Base-by-base conservation (phyloP, 2,888 invertebrate genomes). In the Colletes collaris region DNA sequence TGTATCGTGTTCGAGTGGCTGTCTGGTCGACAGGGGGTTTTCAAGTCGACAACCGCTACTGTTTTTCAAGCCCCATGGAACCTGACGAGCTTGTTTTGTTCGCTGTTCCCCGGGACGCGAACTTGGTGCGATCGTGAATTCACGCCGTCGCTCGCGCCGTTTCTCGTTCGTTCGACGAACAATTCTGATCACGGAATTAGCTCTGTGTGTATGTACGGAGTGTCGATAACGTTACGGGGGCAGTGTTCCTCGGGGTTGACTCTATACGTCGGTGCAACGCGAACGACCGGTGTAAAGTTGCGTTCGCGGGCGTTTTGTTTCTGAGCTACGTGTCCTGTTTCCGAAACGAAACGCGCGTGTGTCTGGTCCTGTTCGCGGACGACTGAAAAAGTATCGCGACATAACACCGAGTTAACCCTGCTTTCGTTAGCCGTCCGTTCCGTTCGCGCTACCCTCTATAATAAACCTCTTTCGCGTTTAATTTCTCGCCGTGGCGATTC, bases 171-270 rank as follows among this genome's bases (percentile, higher is more conserved):
- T 16, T 2, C 40, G 52, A 11, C 16, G 16, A 44, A 65, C 19
- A 65, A 65, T 65, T 65, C 65, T 65, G 65, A 27, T 55, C 65
- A 65, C 65, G 53, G 50, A 13, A 65, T 65, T 52, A 55, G 44
- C 60, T 70, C 8, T 53, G 16, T 55, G 53, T 16, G 37, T 19
- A 55, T 53, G 65, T 52, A 7, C 53, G 13, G 64, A 13, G 53
- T 53, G 53, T 55, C 53, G 65, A 55, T 55, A 65, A 65, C 65
- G 65, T 13, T n/a, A 7, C 40, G 16, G 10, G 64, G 40, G 37
- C 52, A 19, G 40, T 53, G 65, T 55, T 65, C 40, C 3, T 27
- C 53, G 53, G 10, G 53, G 40, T 55, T 53, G 65, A 55, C 44
- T 19, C 53, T 16, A 16, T 19, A 11, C 53, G 53, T 65, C 65